phyloP scores from a whole-genome alignment of 1,140 invertebrate species.

The Lycorma delicatula region DNA sequence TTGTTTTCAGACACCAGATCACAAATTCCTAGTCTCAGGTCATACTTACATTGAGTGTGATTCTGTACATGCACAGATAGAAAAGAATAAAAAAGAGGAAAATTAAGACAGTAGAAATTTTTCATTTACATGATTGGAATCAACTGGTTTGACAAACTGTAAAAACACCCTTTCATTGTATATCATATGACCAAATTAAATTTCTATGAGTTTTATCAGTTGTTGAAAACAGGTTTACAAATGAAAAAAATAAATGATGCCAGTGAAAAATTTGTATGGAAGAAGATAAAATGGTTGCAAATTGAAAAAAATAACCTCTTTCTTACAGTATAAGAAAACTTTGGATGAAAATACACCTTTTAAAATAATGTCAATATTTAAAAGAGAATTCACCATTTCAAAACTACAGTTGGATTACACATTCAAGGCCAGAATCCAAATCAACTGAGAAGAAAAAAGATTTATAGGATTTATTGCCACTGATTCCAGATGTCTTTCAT shows the following conservation, averaged over 20 bases:
- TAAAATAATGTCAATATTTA: too few species aligned
- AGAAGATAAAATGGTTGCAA: background rate
- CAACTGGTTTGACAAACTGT: slow-evolving; percentile 19
- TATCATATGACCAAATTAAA: background rate
- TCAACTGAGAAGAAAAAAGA: too few species aligned
- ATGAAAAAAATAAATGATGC: background rate
- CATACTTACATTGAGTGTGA: slow-evolving; percentile 30
- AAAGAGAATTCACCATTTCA: too few species aligned
- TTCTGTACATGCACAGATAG: slow-evolving; percentile 30
- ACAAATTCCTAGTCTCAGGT: slow-evolving; percentile 1
- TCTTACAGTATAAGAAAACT: too few species aligned
- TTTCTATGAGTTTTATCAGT: background rate
- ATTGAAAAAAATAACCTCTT: slow-evolving; percentile 1
- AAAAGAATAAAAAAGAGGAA: slow-evolving; percentile 23
- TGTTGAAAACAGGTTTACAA: background rate
- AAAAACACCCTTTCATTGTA: slow-evolving; percentile 1
- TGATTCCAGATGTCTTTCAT: too few species aligned
- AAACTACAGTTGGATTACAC: too few species aligned
- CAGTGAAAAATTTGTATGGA: background rate
- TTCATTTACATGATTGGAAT: slow-evolving; percentile 22
- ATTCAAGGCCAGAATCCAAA: too few species aligned
- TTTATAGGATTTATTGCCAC: too few species aligned
- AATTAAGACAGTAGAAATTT: slow-evolving; percentile 23
- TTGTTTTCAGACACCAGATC: background rate
- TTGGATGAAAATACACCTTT: too few species aligned